Percentiles rank a stretch among this genome's conserved stretches.
Evolutionary conservation across 2,797 vertebrate species (phyloP).

Genomic region (Phrynocephalus vlangalii): DNA sequence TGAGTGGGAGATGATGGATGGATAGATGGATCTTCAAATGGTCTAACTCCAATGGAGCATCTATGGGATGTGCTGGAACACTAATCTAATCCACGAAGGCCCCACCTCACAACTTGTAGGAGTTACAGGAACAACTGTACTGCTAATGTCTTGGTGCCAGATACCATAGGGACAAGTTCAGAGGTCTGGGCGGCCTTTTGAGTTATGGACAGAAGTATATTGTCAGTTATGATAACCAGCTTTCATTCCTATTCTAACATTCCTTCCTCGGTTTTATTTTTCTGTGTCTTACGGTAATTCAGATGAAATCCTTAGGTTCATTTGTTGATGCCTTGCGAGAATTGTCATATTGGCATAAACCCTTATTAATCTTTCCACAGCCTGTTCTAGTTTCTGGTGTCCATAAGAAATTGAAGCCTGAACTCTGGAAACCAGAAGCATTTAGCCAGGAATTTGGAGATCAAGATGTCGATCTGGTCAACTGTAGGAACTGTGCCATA

Average conservation of each 20-base stretch:
- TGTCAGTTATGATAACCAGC: neutral
- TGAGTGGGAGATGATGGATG: too few species aligned
- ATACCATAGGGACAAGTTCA: too few species aligned
- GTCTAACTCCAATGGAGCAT: too few species aligned
- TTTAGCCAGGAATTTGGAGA: slow-evolving; percentile 98
- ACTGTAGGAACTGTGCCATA: slow-evolving; percentile 98
- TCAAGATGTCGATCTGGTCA: slow-evolving; percentile 98
- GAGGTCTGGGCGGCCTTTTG: neutral
- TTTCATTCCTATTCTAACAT: neutral
- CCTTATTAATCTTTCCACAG: slow-evolving; percentile 80
- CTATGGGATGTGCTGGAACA: too few species aligned
- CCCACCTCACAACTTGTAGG: too few species aligned
- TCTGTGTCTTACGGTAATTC: too few species aligned
- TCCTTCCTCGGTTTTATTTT: neutral
- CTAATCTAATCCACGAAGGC: too few species aligned
- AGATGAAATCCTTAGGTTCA: neutral
- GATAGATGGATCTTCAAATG: too few species aligned
- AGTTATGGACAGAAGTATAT: neutral
- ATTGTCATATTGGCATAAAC: slow-evolving; percentile 62
- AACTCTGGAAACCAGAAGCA: slow-evolving; percentile 93
- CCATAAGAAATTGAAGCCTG: slow-evolving; percentile 91
- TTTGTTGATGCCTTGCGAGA: slow-evolving; percentile 1
- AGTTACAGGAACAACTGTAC: too few species aligned
- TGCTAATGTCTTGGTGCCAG: too few species aligned
- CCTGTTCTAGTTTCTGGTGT: slow-evolving; percentile 98